A percentile compares a stretch with the other conserved stretches of the same genome.
These are phyloP conservation scores for Lichenostomus cassidix DNA, from an alignment of 2,113 vertebrate genomes.

Conservation along the genomic window DNA sequence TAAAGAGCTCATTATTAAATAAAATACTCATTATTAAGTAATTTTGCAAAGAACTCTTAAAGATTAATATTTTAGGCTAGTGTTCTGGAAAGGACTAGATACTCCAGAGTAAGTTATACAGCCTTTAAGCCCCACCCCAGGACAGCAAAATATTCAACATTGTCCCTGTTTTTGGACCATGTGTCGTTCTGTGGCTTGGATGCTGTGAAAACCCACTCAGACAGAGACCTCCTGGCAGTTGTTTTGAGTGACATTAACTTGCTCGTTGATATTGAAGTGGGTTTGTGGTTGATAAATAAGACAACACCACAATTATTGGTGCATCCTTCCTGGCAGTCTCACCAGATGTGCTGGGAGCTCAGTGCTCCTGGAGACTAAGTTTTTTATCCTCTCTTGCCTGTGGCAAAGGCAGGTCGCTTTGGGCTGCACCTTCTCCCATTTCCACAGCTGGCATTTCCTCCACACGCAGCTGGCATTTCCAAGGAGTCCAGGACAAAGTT, in stretches of 20 bases:
- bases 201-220: background rate
- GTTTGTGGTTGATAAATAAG: background rate
- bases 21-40: background rate
- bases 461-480: background rate
- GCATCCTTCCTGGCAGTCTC: background rate
- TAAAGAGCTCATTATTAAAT: background rate
- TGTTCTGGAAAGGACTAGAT: background rate
- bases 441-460: background rate
- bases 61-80: background rate
- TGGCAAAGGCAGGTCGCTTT: background rate
- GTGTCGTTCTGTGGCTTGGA: background rate
- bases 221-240: background rate
- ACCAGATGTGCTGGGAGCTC: background rate
- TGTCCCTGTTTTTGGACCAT: background rate
- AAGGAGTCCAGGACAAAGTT: background rate
- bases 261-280: background rate
- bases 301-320: background rate
- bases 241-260: background rate
- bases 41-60: background rate
- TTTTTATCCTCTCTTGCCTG: background rate
- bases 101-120: background rate
- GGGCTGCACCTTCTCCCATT: background rate
- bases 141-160: background rate
- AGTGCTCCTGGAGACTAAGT: background rate
- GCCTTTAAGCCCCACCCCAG: background rate